phyloP scores from a whole-genome alignment of 2,888 invertebrate species.

The Sialis lutaria region DNA sequence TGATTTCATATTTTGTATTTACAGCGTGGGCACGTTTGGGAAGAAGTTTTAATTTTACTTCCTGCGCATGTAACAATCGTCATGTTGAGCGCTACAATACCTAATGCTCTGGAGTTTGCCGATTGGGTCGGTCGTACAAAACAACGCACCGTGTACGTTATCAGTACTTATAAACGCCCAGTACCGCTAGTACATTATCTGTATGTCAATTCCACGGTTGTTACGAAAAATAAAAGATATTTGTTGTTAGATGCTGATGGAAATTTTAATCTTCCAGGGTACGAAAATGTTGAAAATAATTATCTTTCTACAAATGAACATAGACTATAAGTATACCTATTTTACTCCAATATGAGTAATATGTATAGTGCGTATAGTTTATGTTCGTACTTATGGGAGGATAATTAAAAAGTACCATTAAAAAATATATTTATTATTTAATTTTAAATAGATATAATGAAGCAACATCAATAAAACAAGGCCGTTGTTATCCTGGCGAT shows the following conservation, averaged over 20 bases:
- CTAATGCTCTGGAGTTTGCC: slow-evolving; percentile 91
- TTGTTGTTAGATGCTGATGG: slow-evolving; percentile 63
- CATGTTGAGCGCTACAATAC: slow-evolving; percentile 94
- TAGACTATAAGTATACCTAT: too few relatives aligned
- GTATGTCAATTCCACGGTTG: slow-evolving; percentile 69
- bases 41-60: slow-evolving; percentile 90
- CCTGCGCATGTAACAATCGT: slow-evolving; percentile 92
- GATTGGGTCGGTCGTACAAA: slow-evolving; percentile 82
- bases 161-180: slow-evolving; percentile 82
- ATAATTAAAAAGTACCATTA: too few relatives aligned
- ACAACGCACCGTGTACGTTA: slow-evolving; percentile 78
- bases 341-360: too few relatives aligned
- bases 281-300: slow-evolving; percentile 12
- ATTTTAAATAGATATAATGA: slow-evolving; percentile 14
- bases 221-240: slow-evolving; percentile 56
- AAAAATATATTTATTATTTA: too few relatives aligned
- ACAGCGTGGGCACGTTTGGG: slow-evolving; percentile 96
- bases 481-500: slow-evolving; percentile 5
- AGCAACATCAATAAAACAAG: slow-evolving; percentile 12
- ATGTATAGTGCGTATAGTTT: too few relatives aligned
- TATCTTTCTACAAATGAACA: too few relatives aligned
- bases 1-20: slow-evolving; percentile 7
- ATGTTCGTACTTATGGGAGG: too few relatives aligned
- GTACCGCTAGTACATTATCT: slow-evolving; percentile 91
- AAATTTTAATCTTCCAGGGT: slow-evolving; percentile 50